These are phyloP conservation scores for Erithacus rubecula DNA, from an alignment of 2,797 vertebrate species.

Conservation along the genomic window DNA sequence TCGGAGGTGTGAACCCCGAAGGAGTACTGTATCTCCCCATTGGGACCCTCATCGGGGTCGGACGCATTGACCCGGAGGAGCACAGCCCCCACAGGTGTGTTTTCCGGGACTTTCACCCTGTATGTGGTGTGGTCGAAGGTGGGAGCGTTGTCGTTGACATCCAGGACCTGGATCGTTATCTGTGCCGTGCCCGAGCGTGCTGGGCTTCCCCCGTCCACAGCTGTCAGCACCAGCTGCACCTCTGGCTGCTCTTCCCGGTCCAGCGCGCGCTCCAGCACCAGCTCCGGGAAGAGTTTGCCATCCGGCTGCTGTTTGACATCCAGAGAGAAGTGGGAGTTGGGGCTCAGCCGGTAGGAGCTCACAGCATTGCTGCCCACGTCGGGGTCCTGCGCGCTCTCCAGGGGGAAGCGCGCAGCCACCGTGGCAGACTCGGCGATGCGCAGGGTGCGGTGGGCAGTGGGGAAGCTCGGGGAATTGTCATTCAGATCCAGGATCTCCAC, in stretches of 20 bases:
- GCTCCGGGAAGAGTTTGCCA: slow-evolving; percentile 90
- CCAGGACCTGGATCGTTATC: slow-evolving; percentile 85
- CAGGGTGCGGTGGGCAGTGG: slow-evolving; percentile 81
- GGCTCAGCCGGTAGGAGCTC: slow-evolving; percentile 85
- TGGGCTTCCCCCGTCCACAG: slow-evolving; percentile 89
- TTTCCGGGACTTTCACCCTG: slow-evolving; percentile 85
- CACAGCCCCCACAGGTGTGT: slow-evolving; percentile 83
- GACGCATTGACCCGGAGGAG: slow-evolving; percentile 89
- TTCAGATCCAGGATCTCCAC: slow-evolving; percentile 93
- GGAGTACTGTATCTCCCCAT: slow-evolving; percentile 86
- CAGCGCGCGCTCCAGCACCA: slow-evolving; percentile 87
- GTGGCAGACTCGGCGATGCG: slow-evolving; percentile 89
- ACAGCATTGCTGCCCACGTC: slow-evolving; percentile 93
- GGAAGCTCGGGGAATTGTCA: slow-evolving; percentile 92
- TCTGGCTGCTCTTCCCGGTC: slow-evolving; percentile 88
- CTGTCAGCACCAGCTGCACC: slow-evolving; percentile 87
- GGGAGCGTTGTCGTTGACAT: slow-evolving; percentile 93
- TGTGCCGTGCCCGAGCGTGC: slow-evolving; percentile 86
- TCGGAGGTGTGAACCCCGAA: slow-evolving; percentile 91
- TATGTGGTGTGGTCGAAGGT: slow-evolving; percentile 83
- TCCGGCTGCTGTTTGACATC: slow-evolving; percentile 89
- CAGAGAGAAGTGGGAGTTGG: slow-evolving; percentile 85
- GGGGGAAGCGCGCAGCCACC: slow-evolving; percentile 84
- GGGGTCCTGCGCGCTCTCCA: slow-evolving; percentile 92
- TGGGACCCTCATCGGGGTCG: slow-evolving; percentile 87